Evolutionary conservation across 1,140 invertebrate genomes (phyloP).

Genomic region (Cephus cinctus): DNA sequence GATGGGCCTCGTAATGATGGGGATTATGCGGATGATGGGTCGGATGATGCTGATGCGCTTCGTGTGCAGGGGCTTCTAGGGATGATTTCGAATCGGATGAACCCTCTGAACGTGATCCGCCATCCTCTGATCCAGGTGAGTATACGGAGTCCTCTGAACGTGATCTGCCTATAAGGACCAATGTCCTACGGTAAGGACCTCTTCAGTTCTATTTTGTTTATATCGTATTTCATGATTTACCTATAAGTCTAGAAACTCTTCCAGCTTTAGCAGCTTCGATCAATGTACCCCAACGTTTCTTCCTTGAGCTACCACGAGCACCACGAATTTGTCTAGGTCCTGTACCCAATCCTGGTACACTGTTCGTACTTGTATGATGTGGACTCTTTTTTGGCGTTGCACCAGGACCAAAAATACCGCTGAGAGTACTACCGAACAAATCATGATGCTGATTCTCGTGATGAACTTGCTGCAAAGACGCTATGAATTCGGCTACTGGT

Average conservation of each 20-base stretch:
- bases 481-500: conserved; percentile 74
- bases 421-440: conserved; percentile 50
- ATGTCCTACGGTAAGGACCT: neutral
- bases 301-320: conserved; percentile 38
- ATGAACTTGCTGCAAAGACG: conserved; percentile 62
- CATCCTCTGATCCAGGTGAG: conserved; percentile 49
- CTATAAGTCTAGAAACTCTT: conserved; percentile 72
- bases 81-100: conserved; percentile 51
- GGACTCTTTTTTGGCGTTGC: conserved; percentile 55
- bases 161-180: conserved; percentile 42
- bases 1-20: conserved; percentile 39
- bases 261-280: conserved; percentile 83
- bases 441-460: conserved; percentile 54
- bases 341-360: conserved; percentile 44
- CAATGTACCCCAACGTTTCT: conserved; percentile 67
- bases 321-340: conserved; percentile 41
- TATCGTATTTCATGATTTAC: conserved; percentile 57
- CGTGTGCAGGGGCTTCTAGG: conserved; percentile 36
- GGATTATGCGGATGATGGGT: conserved; percentile 20
- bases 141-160: conserved; percentile 82
- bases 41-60: conserved; percentile 28
- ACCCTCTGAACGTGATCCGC: conserved; percentile 45
- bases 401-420: conserved; percentile 46
- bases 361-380: conserved; percentile 65
- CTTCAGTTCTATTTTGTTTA: neutral